Percentiles rank a stretch among this genome's conserved stretches.
Evolutionary conservation across 2,113 vertebrate genomes (phyloP).

Genomic region (Rhinoptilus africanus): DNA sequence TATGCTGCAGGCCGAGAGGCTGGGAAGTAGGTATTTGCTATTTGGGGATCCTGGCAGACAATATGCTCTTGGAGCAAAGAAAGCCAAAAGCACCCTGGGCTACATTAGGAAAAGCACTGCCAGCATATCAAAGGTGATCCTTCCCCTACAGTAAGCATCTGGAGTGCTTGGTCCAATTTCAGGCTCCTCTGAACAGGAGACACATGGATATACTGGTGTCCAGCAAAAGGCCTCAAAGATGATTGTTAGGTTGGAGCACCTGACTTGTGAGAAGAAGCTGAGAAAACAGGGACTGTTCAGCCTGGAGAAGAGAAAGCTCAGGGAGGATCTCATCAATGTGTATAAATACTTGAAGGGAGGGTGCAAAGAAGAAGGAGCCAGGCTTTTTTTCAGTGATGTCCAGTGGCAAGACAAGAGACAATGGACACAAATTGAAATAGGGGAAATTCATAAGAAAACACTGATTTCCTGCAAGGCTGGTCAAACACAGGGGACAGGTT

Average conservation of each 20-base stretch:
- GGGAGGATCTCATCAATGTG: neutral
- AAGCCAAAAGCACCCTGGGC: neutral
- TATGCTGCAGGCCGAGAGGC: neutral
- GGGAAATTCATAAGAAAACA: neutral
- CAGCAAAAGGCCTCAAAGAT: neutral
- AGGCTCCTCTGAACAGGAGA: neutral
- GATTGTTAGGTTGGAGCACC: neutral
- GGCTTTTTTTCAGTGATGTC: neutral
- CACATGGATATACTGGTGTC: neutral
- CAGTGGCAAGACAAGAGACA: neutral
- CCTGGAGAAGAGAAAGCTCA: neutral
- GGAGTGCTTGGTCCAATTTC: neutral
- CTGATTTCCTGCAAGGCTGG: neutral
- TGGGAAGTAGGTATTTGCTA: neutral
- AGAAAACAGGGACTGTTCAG: neutral
- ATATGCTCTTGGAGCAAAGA: neutral
- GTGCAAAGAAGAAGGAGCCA: neutral
- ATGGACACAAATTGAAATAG: neutral
- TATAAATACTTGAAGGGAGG: neutral
- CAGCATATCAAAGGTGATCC: neutral
- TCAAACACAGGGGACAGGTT: neutral
- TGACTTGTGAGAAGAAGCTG: neutral
- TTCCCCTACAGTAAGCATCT: neutral
- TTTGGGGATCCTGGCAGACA: neutral
- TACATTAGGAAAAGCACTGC: neutral